Conservation (phyloP, 1,140 invertebrate genomes). For the Macrocentrus cingulum region DNA sequence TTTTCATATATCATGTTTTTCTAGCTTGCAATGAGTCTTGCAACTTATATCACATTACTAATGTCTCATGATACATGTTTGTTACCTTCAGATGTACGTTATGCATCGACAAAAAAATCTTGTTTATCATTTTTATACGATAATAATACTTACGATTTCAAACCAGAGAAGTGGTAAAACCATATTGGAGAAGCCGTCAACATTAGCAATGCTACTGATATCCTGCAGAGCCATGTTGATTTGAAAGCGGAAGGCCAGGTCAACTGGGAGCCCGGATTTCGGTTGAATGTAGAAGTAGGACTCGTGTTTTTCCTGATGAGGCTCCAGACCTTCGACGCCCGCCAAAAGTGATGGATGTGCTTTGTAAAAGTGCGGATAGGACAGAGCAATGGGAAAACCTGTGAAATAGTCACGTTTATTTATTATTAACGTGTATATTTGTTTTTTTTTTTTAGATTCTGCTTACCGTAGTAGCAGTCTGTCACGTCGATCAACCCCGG, state of each 20-base stretch:
- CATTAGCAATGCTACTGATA: slow-evolving; percentile 64
- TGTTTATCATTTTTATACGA: background rate
- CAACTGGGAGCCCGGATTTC: slow-evolving; percentile 73
- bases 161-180: slow-evolving; percentile 78
- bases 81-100: background rate
- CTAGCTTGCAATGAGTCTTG: background rate
- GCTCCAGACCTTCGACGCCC: slow-evolving; percentile 71
- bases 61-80: no score
- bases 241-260: slow-evolving; percentile 75
- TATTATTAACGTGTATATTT: background rate
- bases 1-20: background rate
- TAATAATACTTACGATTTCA: slow-evolving; percentile 73
- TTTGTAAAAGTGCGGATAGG: slow-evolving; percentile 86
- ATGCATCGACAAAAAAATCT: background rate
- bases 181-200: slow-evolving; percentile 67
- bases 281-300: slow-evolving; percentile 74
- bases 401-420: slow-evolving; percentile 25
- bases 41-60: background rate
- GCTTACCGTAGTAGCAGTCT: slow-evolving; percentile 75
- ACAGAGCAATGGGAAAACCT: slow-evolving; percentile 81
- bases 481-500: slow-evolving; percentile 75
- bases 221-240: slow-evolving; percentile 80
- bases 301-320: slow-evolving; percentile 69
- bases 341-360: slow-evolving; percentile 68
- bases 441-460: background rate